A percentile compares a stretch with the other conserved stretches of the same genome.
phyloP scores from a whole-genome alignment of 2,113 vertebrate species.

The Chrysemys picta region DNA sequence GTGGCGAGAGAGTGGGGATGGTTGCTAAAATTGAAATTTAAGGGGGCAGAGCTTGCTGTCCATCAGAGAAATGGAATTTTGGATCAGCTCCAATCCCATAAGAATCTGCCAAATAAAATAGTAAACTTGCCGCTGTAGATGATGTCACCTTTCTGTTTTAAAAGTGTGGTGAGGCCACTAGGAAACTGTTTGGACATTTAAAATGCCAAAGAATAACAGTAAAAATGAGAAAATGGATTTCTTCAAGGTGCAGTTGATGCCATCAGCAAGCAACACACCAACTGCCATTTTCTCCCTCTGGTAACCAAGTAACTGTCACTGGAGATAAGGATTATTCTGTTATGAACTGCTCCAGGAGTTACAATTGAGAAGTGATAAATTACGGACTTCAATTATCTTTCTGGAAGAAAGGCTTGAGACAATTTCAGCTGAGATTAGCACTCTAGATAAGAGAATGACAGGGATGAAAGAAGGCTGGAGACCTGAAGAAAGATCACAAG shows the following conservation, averaged over 20 bases:
- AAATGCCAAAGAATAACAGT: not conserved
- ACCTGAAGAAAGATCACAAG: conserved; percentile 54
- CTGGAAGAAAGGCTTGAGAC: conserved; percentile 43
- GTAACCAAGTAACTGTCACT: conserved; percentile 47
- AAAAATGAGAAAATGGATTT: not conserved
- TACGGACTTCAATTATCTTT: conserved; percentile 37
- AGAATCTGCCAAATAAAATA: conserved; percentile 2
- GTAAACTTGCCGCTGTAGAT: not conserved
- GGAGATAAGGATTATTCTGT: conserved; percentile 52
- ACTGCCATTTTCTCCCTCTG: conserved; percentile 27
- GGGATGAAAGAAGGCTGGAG: conserved; percentile 34
- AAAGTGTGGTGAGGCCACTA: not conserved
- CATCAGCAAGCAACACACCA: not conserved
- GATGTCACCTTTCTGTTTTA: not conserved
- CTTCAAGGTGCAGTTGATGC: not conserved
- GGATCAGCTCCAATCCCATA: conserved; percentile 27
- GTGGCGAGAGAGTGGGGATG: not conserved
- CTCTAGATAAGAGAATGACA: conserved; percentile 43
- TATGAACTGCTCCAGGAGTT: conserved; percentile 16
- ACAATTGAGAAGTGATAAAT: conserved; percentile 51
- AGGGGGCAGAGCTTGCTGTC: conserved; percentile 30
- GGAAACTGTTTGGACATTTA: not conserved
- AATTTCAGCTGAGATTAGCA: conserved; percentile 55
- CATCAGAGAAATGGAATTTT: conserved; percentile 27
- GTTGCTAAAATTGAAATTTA: conserved; percentile 33